Evolutionary conservation across 2,888 invertebrate species (phyloP), one percentile per base, ranked within the genome.

Genomic region (Gandaritis pyraliata): DNA sequence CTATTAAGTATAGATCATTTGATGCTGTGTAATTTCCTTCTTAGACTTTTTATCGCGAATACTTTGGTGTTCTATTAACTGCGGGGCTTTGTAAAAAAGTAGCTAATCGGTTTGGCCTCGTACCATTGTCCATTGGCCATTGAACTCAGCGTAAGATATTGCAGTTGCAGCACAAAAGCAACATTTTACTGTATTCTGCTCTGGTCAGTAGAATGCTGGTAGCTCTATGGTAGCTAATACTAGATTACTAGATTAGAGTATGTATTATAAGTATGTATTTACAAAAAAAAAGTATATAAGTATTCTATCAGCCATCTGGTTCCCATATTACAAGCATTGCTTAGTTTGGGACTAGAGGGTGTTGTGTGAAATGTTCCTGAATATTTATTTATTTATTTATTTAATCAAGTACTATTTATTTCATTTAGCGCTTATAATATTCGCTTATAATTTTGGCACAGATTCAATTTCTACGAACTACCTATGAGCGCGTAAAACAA

Each of bases 21-120:
- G 76, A 78, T 78, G 79, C 73, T 73, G 77, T 78, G 80, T 83
- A 85, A 86, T 87, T 83, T 79, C 76, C 78, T 80, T 72, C 72
- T 68, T 71, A 73, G 52, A 75, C 73, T 77, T 86, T 86, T 88
- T 84, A 80, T 80, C 71, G 68, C 67, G 50, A 74, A 72, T 79
- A 64, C 72, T 76, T 75, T 75, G 61, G 75, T 53, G 58, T 58
- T 65, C 51, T 62, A 60, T 58, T 58, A 55, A 61, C 53, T 63
- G 57, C 53, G 77, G 71, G 71, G 67, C 61, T 62, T 61, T 63
- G 71, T 73, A 77, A 79, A 23, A 75, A 76, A 77, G 72, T 69
- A 63, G 68, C 66, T 78, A 75, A 83, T 79, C 74, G 77, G 70
- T 74, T 74, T 72, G 73, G 71, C 72, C 68, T 73, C 74, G 62